Conservation (phyloP, 2,888 invertebrate species). For the Ferrisia virgata region DNA sequence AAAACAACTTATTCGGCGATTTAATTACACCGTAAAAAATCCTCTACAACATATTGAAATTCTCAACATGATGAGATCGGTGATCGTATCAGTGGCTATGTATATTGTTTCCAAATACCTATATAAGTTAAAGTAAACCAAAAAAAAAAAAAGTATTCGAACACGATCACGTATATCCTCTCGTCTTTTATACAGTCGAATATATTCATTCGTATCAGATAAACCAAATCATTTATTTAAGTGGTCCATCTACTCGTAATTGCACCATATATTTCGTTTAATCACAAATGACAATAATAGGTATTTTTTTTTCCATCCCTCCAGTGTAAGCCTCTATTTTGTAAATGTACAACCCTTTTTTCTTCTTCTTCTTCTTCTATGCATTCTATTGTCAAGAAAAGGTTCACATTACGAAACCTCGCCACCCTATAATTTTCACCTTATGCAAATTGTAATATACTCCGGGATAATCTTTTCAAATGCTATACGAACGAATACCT, state of each 20-base stretch:
- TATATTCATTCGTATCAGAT: not conserved
- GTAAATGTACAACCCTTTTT: not conserved
- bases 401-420: not conserved
- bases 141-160: not conserved
- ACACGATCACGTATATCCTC: not conserved
- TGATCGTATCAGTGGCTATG: not conserved
- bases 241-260: not conserved
- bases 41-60: not conserved
- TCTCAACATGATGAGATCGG: not conserved
- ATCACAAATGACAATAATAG: conserved; percentile 23
- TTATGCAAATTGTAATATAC: conserved; percentile 23
- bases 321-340: too few relatives aligned
- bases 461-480: not conserved
- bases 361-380: not conserved
- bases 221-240: not conserved
- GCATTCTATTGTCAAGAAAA: too few relatives aligned
- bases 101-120: not conserved
- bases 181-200: not conserved
- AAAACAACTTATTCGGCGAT: conserved; percentile 29
- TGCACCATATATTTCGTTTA: conserved; percentile 23
- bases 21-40: conserved; percentile 24
- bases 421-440: conserved; percentile 31
- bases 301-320: not conserved
- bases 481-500: too few relatives aligned
- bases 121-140: too few relatives aligned